Evolutionary conservation across 1,140 invertebrate species (phyloP).

Genomic region (Himalopsyche phryganea): DNA sequence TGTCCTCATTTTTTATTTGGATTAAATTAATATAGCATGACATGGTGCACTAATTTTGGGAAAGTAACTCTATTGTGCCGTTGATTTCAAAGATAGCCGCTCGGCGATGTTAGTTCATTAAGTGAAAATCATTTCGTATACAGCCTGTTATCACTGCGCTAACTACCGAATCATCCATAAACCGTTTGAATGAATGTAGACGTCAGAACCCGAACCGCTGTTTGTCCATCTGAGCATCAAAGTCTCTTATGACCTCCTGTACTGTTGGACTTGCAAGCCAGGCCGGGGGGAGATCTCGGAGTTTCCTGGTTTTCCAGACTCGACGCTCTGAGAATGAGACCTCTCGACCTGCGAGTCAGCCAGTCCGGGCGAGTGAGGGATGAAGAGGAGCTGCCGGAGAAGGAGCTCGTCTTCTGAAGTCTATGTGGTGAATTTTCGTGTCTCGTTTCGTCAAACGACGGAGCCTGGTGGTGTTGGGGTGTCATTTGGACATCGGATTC

Average conservation of each 20-base stretch:
- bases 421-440: constrained; percentile 41
- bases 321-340: constrained; percentile 46
- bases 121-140: too few species aligned
- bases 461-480: constrained; percentile 16
- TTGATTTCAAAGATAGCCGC: too few species aligned
- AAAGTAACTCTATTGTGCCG: too few species aligned
- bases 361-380: constrained; percentile 24
- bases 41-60: too few species aligned
- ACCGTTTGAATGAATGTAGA: background rate
- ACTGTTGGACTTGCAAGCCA: constrained; percentile 27
- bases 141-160: too few species aligned
- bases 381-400: constrained; percentile 14
- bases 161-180: background rate
- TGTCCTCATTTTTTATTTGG: too few species aligned
- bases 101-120: too few species aligned
- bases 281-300: constrained; percentile 16
- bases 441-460: constrained; percentile 12
- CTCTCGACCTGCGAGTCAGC: constrained; percentile 40
- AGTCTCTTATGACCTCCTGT: constrained; percentile 26
- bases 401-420: constrained; percentile 40
- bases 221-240: constrained; percentile 20
- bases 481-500: constrained; percentile 30
- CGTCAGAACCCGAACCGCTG: background rate
- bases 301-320: constrained; percentile 44
- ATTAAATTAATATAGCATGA: too few species aligned